Base-by-base conservation (phyloP, 1,140 invertebrate genomes). In the Diachasmimorpha longicaudata region DNA sequence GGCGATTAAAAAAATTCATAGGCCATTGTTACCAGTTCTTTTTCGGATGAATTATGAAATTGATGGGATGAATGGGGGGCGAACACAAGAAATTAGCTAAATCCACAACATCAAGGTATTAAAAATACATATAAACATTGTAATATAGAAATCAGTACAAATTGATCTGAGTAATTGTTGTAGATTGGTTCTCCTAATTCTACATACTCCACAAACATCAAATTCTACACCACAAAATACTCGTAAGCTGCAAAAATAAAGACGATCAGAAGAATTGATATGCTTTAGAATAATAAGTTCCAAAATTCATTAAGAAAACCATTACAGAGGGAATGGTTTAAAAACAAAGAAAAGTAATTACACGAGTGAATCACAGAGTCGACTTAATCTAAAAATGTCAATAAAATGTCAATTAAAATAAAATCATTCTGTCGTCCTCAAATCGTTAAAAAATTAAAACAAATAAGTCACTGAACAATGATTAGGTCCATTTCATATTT, bases 81-180 rank as follows among this genome's bases (percentile, higher is more conserved):
- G 14, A 63, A 23, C 6, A 21, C 9, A 37, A 75, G 6, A 48
- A 72, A 39, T n/a, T 70, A 52, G 19, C 25, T 78, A 42, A 44
- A 68, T 69, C 11, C 25, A 73, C 71, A 75, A 68, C 70, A 72
- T 72, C 58, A 75, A 79, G 78, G 78, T 79, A 79, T 74, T 75
- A 79, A 76, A 76, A 79, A 79, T 79, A 79, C 78, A 52, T 79
- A 79, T 72, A 79, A 79, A 79, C 71, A 77, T 76, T 63, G 46
- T 36, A 19, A 63, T 71, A 70, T 71, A 78, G 66, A 71, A 78
- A 73, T 75, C 21, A 75, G 66, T 75, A 75, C 73, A 75, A 72
- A 75, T 70, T 70, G 69, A 75, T 75, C 73, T 72, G 48, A 36
- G 70, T 70, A 31, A 55, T 31, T 46, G 70, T 67, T n/a, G 68